Percentiles rank a stretch among this genome's conserved stretches.
phyloP scores from a whole-genome alignment of 2,888 invertebrate species.

The Scaptomyza parva region DNA sequence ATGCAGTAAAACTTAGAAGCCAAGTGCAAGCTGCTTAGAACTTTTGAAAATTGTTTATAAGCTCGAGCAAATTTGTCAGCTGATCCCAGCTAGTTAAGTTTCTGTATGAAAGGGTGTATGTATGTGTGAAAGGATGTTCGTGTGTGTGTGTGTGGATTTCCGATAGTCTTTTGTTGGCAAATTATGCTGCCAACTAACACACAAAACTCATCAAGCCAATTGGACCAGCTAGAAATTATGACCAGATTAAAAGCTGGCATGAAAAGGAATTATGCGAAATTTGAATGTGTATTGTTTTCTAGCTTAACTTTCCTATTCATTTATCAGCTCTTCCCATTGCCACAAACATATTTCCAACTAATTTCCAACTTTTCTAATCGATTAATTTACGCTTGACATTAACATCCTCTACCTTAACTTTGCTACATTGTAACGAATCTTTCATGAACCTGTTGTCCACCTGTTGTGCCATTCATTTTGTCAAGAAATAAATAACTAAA shows the following conservation, averaged over 20 bases:
- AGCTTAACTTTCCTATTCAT: too few species aligned
- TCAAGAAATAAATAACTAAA: conserved; percentile 35
- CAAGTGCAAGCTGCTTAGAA: conserved; percentile 54
- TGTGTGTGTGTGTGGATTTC: conserved; percentile 7
- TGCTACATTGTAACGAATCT: background rate
- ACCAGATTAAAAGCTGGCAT: conserved; percentile 20
- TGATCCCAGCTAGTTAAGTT: conserved; percentile 38
- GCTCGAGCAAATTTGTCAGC: conserved; percentile 48
- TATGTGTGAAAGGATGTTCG: background rate
- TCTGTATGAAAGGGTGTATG: too few species aligned
- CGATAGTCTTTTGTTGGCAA: conserved; percentile 22
- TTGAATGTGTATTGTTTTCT: too few species aligned
- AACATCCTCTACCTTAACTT: background rate
- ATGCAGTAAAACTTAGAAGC: conserved; percentile 38
- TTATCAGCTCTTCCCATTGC: too few species aligned
- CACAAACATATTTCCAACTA: too few species aligned
- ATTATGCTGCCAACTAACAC: conserved; percentile 13
- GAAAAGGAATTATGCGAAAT: conserved; percentile 7
- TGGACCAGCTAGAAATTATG: conserved; percentile 31
- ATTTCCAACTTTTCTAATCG: background rate
- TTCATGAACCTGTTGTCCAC: too few species aligned
- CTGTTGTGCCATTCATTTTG: conserved; percentile 27
- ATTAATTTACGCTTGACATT: background rate
- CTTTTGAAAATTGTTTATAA: conserved; percentile 21
- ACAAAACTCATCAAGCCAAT: conserved; percentile 18